Evolutionary conservation across 2,888 invertebrate species (phyloP), one percentile per base, ranked within the genome.

Genomic region (Marasmarcha lunaedactyla): DNA sequence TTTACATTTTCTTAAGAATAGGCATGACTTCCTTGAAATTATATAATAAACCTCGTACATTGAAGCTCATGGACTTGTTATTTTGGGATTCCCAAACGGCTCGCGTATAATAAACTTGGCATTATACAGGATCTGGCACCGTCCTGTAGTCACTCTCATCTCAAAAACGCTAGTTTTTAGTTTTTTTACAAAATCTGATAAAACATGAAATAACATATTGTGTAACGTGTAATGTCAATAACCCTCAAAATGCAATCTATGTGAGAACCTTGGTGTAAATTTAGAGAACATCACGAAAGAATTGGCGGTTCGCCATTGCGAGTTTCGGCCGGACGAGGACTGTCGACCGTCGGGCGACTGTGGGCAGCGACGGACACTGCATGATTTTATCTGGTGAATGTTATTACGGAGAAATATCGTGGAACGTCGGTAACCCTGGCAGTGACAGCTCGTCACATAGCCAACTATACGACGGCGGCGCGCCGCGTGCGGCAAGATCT

Each of bases 161-260:
- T 5, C 20, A 20, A 20, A 20, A 20, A 20, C 20, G 20, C 20
- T 20, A 7, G 4, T 3, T 20, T n/a, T n/a, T n/a, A n/a, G n/a
- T n/a, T n/a, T 25, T 25, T 30, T 30, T 7, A 30, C n/a, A 30
- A 30, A 30, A 50, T 46, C 50, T 13, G 12, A 12, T 11, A 37
- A 54, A n/a, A 59, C 52, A 55, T 71, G 64, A 58, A 48, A 58
- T 73, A 72, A 72, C 58, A 52, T 46, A 63, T 71, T 71, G 64
- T 70, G 67, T 70, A 72, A 74, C 57, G 48, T 51, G 55, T 67
- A 67, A 73, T 72, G 83, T 83, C 81, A 83, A 78, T 81, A 79
- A 83, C 81, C 81, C 66, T 70, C 71, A 74, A 78, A 79, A 69
- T 71, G 69, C 71, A 70, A 68, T 62, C 63, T 63, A 64, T 11